Conservation (phyloP, 2,797 vertebrate species). For the Rhynchotus rufescens region DNA sequence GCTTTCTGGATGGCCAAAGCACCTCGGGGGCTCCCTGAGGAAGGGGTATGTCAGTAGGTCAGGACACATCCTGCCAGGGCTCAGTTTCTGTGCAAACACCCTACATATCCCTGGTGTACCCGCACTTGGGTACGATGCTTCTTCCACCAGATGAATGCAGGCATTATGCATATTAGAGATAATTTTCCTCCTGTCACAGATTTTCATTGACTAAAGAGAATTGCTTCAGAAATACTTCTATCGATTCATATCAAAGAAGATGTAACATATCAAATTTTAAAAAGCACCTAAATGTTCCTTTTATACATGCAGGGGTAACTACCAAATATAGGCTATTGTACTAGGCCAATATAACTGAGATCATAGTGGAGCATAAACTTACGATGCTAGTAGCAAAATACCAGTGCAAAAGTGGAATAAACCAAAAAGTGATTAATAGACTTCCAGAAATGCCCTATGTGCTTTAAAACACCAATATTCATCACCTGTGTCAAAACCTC, state of each 20-base stretch:
- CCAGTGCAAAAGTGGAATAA: not conserved
- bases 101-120: not conserved
- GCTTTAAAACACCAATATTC: conserved; percentile 1
- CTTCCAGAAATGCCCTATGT: not conserved
- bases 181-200: not conserved
- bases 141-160: not conserved
- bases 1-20: not conserved
- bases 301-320: not conserved
- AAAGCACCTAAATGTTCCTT: not conserved
- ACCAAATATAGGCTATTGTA: not conserved
- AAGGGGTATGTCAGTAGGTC: not conserved
- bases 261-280: not conserved
- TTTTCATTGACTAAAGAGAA: not conserved
- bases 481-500: conserved; percentile 4
- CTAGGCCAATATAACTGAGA: not conserved
- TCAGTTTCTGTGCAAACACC: not conserved
- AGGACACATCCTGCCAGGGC: not conserved
- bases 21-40: accelerated
- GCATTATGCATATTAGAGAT: not conserved
- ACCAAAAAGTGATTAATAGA: conserved; percentile 19
- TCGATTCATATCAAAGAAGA: not conserved
- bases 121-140: not conserved
- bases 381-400: not conserved
- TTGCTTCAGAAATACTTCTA: not conserved
- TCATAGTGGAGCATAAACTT: not conserved